Percentiles rank a stretch among this genome's conserved stretches.
phyloP scores from a whole-genome alignment of 2,888 invertebrate species.

The Adelognathus sp. region DNA sequence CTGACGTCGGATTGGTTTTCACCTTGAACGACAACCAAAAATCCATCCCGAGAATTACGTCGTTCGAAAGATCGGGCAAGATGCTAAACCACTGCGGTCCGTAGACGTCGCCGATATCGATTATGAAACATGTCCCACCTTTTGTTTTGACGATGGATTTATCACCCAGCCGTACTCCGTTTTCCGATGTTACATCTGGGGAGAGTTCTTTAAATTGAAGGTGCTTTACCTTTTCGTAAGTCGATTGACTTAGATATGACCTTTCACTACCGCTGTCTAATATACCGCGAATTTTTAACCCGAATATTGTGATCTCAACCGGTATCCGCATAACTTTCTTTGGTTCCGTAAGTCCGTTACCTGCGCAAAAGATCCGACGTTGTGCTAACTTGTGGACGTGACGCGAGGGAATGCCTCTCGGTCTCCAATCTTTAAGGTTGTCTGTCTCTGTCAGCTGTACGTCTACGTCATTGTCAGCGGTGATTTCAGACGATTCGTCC shows the following conservation, averaged over 20 bases:
- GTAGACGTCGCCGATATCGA: slow-evolving; percentile 23
- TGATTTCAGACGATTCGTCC: background rate
- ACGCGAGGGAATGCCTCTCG: background rate
- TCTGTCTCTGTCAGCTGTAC: slow-evolving; percentile 1
- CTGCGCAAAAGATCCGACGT: slow-evolving; percentile 18
- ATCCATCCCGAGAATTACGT: background rate
- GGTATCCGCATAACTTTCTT: slow-evolving; percentile 20
- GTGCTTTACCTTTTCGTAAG: slow-evolving; percentile 24
- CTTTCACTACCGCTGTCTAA: slow-evolving; percentile 30
- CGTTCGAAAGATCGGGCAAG: slow-evolving; percentile 13
- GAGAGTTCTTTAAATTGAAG: slow-evolving; percentile 20
- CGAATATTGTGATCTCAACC: slow-evolving; percentile 39
- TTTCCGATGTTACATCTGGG: background rate
- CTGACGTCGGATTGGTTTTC: background rate
- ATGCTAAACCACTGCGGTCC: slow-evolving; percentile 47
- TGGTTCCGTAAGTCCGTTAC: slow-evolving; percentile 21
- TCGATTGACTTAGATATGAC: slow-evolving; percentile 8
- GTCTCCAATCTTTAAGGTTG: slow-evolving; percentile 24
- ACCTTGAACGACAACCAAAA: slow-evolving; percentile 25
- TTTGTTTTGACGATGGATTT: slow-evolving; percentile 22
- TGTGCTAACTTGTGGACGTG: background rate
- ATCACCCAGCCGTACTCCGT: slow-evolving; percentile 32
- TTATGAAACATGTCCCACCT: slow-evolving; percentile 33
- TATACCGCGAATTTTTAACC: slow-evolving; percentile 27
- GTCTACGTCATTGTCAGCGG: background rate